Evolutionary conservation across 2,797 vertebrate species (phyloP).

Genomic region (Coccyzus lansbergi): DNA sequence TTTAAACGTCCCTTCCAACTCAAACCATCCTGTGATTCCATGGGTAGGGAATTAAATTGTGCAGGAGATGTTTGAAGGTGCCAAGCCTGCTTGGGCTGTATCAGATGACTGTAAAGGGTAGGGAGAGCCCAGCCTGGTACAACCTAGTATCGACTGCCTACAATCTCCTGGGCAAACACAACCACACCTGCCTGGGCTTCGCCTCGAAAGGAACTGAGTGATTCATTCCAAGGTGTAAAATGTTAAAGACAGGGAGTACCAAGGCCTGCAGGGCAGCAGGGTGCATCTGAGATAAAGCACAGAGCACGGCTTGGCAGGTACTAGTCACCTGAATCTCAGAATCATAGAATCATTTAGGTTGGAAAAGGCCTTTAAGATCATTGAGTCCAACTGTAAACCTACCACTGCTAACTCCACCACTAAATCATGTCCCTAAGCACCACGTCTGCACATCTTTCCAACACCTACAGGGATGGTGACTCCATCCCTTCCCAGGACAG

Average conservation of each 20-base stretch:
- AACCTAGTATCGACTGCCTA: neutral
- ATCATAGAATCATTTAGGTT: too few species aligned
- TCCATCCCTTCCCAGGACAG: too few species aligned
- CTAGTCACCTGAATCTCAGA: neutral
- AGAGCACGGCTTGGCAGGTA: fast-evolving
- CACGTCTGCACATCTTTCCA: too few species aligned
- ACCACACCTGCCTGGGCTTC: conserved; percentile 46
- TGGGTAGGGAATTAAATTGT: neutral
- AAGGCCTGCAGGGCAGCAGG: neutral
- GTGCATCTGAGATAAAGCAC: neutral
- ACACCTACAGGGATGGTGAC: too few species aligned
- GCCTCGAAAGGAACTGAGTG: neutral
- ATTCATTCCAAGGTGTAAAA: conserved; percentile 17
- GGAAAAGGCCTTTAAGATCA: too few species aligned
- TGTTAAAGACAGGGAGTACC: neutral
- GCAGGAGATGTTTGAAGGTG: neutral
- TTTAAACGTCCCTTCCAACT: neutral
- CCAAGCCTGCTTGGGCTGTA: neutral
- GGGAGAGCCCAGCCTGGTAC: conserved; percentile 23
- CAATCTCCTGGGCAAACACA: conserved; percentile 16
- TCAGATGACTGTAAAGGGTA: neutral
- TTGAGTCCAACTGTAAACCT: too few species aligned
- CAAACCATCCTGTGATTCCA: neutral
- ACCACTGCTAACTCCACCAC: too few species aligned
- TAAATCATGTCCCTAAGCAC: too few species aligned